Percentiles rank a stretch among this genome's conserved stretches.
phyloP scores from a whole-genome alignment of 2,113 vertebrate species.

The Thomomys bottae region DNA sequence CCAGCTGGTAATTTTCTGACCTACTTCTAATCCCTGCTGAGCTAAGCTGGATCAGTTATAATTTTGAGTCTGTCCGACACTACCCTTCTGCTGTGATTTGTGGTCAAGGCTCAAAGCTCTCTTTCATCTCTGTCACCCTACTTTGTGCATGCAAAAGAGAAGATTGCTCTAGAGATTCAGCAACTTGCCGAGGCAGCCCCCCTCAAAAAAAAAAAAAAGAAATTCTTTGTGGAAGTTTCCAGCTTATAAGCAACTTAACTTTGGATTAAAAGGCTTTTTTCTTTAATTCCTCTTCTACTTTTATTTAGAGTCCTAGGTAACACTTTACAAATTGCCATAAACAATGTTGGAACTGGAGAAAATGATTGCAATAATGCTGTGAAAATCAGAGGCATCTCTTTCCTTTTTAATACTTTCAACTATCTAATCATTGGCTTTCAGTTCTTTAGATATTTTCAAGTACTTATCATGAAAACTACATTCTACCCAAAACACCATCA shows the following conservation, averaged over 20 bases:
- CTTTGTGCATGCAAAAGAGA: conserved; percentile 24
- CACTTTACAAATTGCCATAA: background rate
- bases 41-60: conserved; percentile 14
- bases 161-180: conserved; percentile 11
- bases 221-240: conserved; percentile 31
- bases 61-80: conserved; percentile 10
- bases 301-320: conserved; percentile 23
- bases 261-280: background rate
- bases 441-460: background rate
- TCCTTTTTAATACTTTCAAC: background rate
- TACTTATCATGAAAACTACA: background rate
- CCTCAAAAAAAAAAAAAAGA: background rate
- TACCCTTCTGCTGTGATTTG: conserved; percentile 50
- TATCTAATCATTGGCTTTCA: background rate
- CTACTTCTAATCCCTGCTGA: conserved; percentile 8
- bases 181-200: conserved; percentile 28
- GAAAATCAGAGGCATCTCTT: background rate
- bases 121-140: conserved; percentile 62
- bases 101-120: conserved; percentile 49
- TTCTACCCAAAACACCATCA: background rate
- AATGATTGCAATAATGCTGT: background rate
- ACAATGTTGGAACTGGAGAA: background rate
- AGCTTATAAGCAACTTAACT: background rate
- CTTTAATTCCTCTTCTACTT: background rate
- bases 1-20: background rate